Evolutionary conservation across 2,113 vertebrate species (phyloP), one percentile per base, ranked within the genome.

Genomic region (Labrus mixtus): DNA sequence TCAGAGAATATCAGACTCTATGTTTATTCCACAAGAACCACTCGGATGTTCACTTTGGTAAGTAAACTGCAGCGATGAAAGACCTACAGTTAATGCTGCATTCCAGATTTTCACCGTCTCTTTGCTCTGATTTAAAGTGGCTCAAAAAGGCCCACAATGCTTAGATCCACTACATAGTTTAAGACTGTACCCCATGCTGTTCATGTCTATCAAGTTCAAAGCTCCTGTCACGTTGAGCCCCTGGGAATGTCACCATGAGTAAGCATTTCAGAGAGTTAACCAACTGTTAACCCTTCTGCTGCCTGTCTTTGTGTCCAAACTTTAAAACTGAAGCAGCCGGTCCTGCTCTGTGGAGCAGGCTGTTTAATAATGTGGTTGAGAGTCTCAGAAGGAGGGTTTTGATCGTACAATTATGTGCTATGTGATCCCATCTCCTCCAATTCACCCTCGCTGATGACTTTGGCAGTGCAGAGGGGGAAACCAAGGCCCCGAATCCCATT

Each of bases 121-220:
- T 75, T 8, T 20, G 22, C 20, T 58, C 69, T 46, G 59, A 11
- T 87, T 67, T 61, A 68, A 72, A 80, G 67, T 57, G 23, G 46
- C 54, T 73, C 61, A 74, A 36, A 64, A 80, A 13, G 46, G 12
- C 51, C 51, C 54, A 68, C 5, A 22, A 56, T 64, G 68, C 71
- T 55, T 33, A 41, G 59, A 59, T 67, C 46, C 50, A 7, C 59
- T 73, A 39, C 62, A 45, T 41, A 63, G 55, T 73, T 68, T 56
- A 55, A n/a, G 68, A 45, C 66, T 75, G 59, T 36, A 43, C 82
- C 72, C 64, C 79, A 50, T 13, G 4, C 71, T 89, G 81, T 83
- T 87, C 82, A 79, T 77, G 66, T 88, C 81, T 82, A 29, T 75
- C 56, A 59, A 54, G 84, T 84, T 91, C 76, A 82, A 83, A 88